phyloP scores from a whole-genome alignment of 2,888 invertebrate species.

The Mechanitis mazaeus region DNA sequence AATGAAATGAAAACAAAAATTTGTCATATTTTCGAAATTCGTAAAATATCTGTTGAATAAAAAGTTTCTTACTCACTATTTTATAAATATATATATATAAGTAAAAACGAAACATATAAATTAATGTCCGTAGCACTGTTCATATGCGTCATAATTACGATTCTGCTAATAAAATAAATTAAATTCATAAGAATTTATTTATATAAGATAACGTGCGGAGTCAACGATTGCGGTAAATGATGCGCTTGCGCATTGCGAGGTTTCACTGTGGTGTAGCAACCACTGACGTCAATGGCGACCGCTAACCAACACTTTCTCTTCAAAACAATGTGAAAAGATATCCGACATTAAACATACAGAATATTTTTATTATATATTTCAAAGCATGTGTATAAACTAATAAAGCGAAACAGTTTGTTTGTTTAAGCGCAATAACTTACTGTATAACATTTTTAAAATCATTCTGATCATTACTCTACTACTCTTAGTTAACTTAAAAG shows the following conservation, averaged over 20 bases:
- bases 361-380: too few species aligned
- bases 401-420: too few species aligned
- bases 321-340: constrained; percentile 10
- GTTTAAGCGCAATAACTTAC: too few species aligned
- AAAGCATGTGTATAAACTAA: too few species aligned
- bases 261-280: constrained; percentile 44
- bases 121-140: background rate
- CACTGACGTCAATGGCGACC: constrained; percentile 61
- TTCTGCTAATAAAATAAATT: background rate
- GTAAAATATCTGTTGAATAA: too few species aligned
- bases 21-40: too few species aligned
- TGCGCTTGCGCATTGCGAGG: constrained; percentile 34
- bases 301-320: constrained; percentile 56
- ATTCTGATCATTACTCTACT: too few species aligned
- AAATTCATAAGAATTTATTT: background rate
- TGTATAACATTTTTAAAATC: too few species aligned
- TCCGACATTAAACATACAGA: background rate
- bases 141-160: background rate
- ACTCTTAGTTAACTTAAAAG: too few species aligned
- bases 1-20: too few species aligned
- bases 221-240: constrained; percentile 27
- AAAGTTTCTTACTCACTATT: too few species aligned
- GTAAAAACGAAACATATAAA: background rate
- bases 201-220: constrained; percentile 3
- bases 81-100: too few species aligned